Evolutionary conservation across 2,888 invertebrate genomes (phyloP).

Genomic region (Caradrina clavipalpis): DNA sequence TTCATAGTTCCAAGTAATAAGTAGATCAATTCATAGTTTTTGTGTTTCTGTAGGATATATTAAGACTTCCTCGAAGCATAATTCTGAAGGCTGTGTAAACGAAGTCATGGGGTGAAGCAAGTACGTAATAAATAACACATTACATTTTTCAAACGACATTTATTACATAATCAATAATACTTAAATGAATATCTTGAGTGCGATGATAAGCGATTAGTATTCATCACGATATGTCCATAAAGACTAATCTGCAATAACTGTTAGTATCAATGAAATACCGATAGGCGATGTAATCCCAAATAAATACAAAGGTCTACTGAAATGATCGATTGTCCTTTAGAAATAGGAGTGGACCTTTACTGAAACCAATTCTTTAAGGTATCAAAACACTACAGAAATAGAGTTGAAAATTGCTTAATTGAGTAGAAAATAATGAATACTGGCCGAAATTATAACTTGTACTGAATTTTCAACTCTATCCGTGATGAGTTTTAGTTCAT

Average conservation of each 20-base stretch:
- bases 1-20: too few relatives aligned
- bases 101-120: too few relatives aligned
- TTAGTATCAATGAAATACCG: neutral
- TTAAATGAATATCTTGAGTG: neutral
- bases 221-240: constrained; percentile 4
- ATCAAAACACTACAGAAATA: neutral
- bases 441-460: too few relatives aligned
- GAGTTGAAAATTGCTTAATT: too few relatives aligned
- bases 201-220: constrained; percentile 1
- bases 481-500: too few relatives aligned
- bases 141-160: constrained; percentile 7
- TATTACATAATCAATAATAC: constrained; percentile 15
- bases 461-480: too few relatives aligned
- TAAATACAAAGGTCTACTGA: constrained; percentile 1
- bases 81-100: too few relatives aligned
- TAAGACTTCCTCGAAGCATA: too few relatives aligned
- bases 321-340: constrained; percentile 10
- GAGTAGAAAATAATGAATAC: too few relatives aligned
- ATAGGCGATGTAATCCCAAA: neutral
- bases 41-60: too few relatives aligned
- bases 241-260: constrained; percentile 3
- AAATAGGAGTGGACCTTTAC: neutral
- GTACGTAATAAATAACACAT: neutral
- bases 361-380: neutral
- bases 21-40: neutral